Evolutionary conservation across 1,140 invertebrate genomes (phyloP), one percentile per base, ranked within the genome.

Genomic region (Rhopalosiphum padi): DNA sequence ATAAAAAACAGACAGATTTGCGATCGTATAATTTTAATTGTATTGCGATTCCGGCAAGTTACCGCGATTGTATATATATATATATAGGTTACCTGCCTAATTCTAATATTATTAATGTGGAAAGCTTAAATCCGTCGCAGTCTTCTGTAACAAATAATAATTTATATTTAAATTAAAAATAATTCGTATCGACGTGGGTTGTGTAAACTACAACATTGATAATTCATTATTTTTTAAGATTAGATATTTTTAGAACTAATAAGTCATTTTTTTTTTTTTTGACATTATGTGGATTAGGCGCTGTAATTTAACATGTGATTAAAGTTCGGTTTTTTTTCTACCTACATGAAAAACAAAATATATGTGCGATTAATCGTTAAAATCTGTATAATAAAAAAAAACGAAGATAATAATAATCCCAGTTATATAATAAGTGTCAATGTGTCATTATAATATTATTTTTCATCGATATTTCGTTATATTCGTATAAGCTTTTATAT

Each of bases 101-200:
- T 46, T 46, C 6, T 46, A 46, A 46, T 9, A 46, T 68, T n/a
- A 77, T 77, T 77, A n/a, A 77, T 15, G 0, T 5, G 15, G 18
- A 15, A n/a, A n/a, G 15, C 60, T 77, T 77, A 9, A 77, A 77
- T 77, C 11, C n/a, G 11, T n/a, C 18, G 60, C 60, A n/a, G 11
- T n/a, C n/a, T n/a, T 77, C 15, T n/a, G 1, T 1, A 18, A n/a
- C 0, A n/a, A 77, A 5, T 5, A 21, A 2, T n/a, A 21, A 51
- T 51, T 51, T 51, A 51, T 77, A 77, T n/a, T 77, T 77, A 77
- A 77, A 77, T 77, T 77, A 77, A n/a, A 77, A 77, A n/a, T 18
- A 77, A 77, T 77, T n/a, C n/a, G 15, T n/a, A n/a, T 77, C n/a
- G 15, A 77, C 30, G 60, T 77, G 60, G 15, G 60, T 18, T 15